These are phyloP conservation scores for Cepaea hortensis DNA, from an alignment of 2,888 invertebrate species.

Conservation along the genomic window DNA sequence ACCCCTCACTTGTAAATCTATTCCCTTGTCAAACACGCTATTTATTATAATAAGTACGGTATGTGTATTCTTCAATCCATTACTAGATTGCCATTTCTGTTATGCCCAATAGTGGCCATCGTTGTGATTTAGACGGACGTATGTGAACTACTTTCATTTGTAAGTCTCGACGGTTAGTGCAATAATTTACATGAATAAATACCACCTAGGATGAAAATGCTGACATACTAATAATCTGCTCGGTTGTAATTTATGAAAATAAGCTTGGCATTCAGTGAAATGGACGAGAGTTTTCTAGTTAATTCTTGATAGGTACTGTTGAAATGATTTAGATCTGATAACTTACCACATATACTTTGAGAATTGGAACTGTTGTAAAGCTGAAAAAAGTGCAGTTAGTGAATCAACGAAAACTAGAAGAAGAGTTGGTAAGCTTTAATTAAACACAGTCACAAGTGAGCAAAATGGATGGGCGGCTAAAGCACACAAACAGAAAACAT, in stretches of 20 bases:
- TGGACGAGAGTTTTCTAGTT: too few species aligned
- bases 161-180: not conserved
- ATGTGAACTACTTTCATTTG: too few species aligned
- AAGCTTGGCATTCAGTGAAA: not conserved
- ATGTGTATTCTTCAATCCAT: not conserved
- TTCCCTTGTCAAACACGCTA: not conserved
- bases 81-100: not conserved
- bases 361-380: too few species aligned
- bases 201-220: not conserved
- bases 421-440: too few species aligned
- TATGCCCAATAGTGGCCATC: not conserved
- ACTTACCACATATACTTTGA: too few species aligned
- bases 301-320: too few species aligned
- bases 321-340: too few species aligned
- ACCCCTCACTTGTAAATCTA: constrained; percentile 8
- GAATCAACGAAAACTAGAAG: too few species aligned
- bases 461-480: too few species aligned
- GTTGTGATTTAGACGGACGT: not conserved
- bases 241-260: not conserved
- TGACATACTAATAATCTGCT: not conserved
- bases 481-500: too few species aligned
- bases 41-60: not conserved
- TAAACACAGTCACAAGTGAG: too few species aligned
- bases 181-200: constrained; percentile 11
- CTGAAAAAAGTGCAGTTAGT: too few species aligned